These are phyloP conservation scores for Sparus aurata DNA, from an alignment of 2,797 vertebrate species.

Conservation along the genomic window DNA sequence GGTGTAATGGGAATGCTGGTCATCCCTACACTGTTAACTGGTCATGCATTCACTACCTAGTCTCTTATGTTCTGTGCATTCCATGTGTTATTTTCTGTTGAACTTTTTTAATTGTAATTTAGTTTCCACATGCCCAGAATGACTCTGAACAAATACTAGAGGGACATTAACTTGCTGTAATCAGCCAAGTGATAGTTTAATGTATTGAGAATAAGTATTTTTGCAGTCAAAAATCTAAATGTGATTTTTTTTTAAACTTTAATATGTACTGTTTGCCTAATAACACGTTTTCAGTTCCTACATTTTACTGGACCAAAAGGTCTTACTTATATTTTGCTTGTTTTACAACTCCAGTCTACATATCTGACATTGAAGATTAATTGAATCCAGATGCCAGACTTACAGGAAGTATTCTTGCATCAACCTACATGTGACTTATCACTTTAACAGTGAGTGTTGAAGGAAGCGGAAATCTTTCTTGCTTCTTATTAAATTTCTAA, in stretches of 20 bases:
- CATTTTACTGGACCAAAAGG: background rate
- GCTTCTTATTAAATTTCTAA: background rate
- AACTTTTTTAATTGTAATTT: background rate
- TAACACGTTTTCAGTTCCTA: background rate
- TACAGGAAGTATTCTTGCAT: background rate
- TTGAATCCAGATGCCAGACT: background rate
- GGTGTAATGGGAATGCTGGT: background rate
- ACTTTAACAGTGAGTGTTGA: background rate
- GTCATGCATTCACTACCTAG: background rate
- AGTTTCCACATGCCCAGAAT: background rate
- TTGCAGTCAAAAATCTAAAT: background rate
- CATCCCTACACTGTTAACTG: constrained; percentile 3
- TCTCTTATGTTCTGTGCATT: background rate
- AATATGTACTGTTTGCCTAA: background rate
- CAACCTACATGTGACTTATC: no score
- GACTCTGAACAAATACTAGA: background rate
- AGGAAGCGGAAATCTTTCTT: background rate
- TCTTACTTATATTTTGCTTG: background rate
- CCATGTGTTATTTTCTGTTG: background rate
- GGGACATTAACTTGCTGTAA: background rate
- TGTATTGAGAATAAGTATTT: background rate
- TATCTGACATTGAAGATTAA: background rate
- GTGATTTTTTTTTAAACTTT: background rate
- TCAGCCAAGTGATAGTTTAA: background rate
- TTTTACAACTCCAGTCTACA: background rate